Base-by-base conservation (phyloP, 2,113 vertebrate species). In the Channa argus region DNA sequence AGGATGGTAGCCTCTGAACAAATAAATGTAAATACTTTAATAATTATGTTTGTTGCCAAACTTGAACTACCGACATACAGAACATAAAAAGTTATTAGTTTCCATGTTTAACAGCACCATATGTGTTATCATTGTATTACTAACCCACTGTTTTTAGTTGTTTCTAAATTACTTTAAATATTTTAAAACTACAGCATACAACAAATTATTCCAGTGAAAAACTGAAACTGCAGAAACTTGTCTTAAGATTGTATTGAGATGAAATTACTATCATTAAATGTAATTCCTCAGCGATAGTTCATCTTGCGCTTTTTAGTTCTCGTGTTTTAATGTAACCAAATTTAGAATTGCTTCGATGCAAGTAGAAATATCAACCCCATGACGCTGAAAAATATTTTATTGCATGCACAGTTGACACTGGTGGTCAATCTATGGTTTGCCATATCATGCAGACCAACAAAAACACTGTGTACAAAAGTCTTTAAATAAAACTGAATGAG, bases 401-500 rank as follows among this genome's bases (percentile, higher is more conserved):
- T 90, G 68, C 84, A 89, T 89, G 89, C 88, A 85, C 81, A 84
- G 70, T 51, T 50, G 70, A 80, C 70, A 75, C 49, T 51, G 77
- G 39, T 74, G 89, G 87, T 92, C 92, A 73, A 51, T 92, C 91
- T 74, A 84, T 82, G 88, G 89, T 69, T 83, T 43, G 15, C 86
- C 91, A 88, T 74, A 54, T 93, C 92, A 92, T 86, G 61, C 86
- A 89, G 90, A 94, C 91, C 92, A 47, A 44, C 52, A 61, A 71
- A 84, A 84, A 54, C 46, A 41, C 71, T 79, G 70, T n/a, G 10
- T 82, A 88, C 67, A 87, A 65, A 45, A 73, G 43, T 62, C 39
- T 41, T 41, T 11, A 56, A 49, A 59, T 71, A n/a, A 69, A 83
- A 60, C 3, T 14, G 24, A 47, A 14, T 14, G 53, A 13, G 50